Evolutionary conservation across 2,113 vertebrate species (phyloP).

Genomic region (Ameiurus melas): DNA sequence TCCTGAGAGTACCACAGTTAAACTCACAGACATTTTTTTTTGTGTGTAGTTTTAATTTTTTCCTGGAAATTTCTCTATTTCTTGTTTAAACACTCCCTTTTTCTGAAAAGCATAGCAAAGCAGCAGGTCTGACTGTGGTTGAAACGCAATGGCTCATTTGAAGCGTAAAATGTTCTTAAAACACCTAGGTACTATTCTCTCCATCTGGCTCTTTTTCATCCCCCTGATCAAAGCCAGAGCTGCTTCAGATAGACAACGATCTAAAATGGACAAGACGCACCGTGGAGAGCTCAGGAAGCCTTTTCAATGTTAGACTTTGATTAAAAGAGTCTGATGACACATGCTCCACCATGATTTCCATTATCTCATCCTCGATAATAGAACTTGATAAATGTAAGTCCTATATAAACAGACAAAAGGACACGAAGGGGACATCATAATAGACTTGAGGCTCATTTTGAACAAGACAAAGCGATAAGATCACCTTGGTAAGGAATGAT

Average conservation of each 20-base stretch:
- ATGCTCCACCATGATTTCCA: conserved; percentile 25
- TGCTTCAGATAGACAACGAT: conserved; percentile 17
- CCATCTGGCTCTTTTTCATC: conserved; percentile 29
- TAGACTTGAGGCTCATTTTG: not conserved
- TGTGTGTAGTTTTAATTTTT: not conserved
- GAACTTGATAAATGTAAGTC: not conserved
- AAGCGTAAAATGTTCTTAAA: conserved; percentile 12
- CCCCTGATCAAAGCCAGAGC: conserved; percentile 20
- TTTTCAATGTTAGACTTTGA: conserved; percentile 7
- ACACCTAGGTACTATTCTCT: conserved; percentile 18
- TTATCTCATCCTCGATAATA: not conserved
- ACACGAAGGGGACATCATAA: not conserved
- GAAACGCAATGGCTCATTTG: not conserved
- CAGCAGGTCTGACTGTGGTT: not conserved
- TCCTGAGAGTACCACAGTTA: not conserved
- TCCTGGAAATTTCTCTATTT: not conserved
- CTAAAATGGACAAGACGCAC: conserved; percentile 15
- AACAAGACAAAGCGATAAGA: not conserved
- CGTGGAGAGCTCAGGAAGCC: conserved; percentile 1
- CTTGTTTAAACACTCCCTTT: not conserved
- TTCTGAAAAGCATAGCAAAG: not conserved
- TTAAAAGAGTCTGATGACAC: conserved; percentile 29
- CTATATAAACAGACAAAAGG: conserved; percentile 2
- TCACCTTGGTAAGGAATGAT: not conserved
- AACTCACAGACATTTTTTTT: not conserved